Conservation (phyloP, 2,113 vertebrate genomes). For the Oreochromis spilurus region DNA sequence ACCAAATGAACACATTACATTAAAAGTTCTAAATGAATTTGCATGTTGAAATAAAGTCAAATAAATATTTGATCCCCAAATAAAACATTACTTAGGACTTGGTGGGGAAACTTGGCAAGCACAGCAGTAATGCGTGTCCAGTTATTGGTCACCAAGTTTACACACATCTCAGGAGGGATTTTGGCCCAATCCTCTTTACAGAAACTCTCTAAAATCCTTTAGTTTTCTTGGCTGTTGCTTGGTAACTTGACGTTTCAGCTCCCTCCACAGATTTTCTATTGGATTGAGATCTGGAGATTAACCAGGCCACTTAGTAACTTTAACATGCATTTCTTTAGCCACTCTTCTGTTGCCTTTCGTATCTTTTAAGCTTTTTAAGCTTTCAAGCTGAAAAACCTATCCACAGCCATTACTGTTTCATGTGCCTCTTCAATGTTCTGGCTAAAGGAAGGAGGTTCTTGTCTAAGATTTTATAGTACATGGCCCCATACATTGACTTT, state of each 20-base stretch:
- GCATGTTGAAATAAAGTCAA: not conserved
- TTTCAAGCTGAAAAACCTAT: not conserved
- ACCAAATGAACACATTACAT: not conserved
- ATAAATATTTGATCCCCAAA: not conserved
- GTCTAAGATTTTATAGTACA: not conserved
- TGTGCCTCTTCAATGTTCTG: not conserved
- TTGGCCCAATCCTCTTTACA: no score
- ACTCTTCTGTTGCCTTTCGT: not conserved
- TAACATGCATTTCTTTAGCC: not conserved
- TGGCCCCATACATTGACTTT: not conserved
- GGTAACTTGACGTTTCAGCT: not conserved
- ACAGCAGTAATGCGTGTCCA: not conserved
- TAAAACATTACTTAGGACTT: not conserved
- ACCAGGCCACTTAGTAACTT: not conserved
- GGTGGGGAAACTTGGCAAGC: not conserved
- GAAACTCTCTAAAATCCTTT: no score
- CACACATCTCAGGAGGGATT: not conserved
- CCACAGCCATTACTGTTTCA: not conserved
- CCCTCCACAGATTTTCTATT: not conserved
- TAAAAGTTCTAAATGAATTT: not conserved
- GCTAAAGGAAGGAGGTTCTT: not conserved
- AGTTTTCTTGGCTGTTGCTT: no score
- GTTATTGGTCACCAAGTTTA: not conserved
- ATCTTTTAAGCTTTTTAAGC: not conserved
- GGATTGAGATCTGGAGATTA: not conserved